Percentiles rank a stretch among this genome's conserved stretches.
Conservation (phyloP, 1,140 invertebrate species). For the Tribolium madens region DNA sequence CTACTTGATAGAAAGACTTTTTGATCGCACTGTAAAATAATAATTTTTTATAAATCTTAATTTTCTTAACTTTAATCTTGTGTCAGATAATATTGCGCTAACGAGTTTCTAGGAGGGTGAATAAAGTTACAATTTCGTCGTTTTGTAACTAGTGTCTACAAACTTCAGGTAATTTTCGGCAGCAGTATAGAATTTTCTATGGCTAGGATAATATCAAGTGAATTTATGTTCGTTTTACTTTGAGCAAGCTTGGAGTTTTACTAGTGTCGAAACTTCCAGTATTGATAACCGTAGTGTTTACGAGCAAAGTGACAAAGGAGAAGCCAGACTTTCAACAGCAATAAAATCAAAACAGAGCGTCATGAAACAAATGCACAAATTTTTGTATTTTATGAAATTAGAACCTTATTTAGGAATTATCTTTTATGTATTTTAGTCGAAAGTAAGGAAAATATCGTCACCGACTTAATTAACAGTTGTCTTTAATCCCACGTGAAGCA, state of each 20-base stretch:
- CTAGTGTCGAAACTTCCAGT: too few species aligned
- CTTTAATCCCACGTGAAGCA: background rate
- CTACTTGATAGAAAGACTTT: too few species aligned
- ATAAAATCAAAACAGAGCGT: too few species aligned
- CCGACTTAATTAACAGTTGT: background rate
- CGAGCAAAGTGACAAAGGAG: too few species aligned
- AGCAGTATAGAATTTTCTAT: background rate
- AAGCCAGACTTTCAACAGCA: too few species aligned
- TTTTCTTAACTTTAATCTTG: too few species aligned
- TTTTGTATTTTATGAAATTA: background rate
- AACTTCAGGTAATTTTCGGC: background rate
- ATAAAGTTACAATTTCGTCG: background rate
- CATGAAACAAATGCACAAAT: too few species aligned
- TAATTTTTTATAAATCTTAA: background rate
- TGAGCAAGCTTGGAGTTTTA: too few species aligned
- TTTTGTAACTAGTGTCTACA: background rate
- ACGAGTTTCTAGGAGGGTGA: background rate
- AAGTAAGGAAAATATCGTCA: background rate
- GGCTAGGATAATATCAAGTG: background rate
- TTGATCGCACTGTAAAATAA: too few species aligned
- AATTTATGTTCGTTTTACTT: too few species aligned
- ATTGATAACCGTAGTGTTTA: too few species aligned
- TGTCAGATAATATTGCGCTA: background rate
- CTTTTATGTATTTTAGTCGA: background rate
- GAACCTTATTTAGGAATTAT: background rate